Conservation (phyloP, 2,113 vertebrate genomes). For the Trematocara stigmaticum region DNA sequence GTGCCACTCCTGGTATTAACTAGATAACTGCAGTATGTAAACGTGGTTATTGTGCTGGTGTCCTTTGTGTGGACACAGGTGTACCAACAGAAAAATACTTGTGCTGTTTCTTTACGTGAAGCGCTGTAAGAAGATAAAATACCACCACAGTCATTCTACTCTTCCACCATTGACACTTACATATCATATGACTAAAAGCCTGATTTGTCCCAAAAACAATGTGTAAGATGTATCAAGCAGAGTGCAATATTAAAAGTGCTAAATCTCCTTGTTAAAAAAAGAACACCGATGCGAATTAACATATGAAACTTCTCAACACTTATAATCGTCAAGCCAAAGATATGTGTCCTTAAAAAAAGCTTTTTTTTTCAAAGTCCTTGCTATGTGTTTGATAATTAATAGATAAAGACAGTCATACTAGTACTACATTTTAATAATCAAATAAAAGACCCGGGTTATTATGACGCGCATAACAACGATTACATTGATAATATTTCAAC, state of each 20-base stretch:
- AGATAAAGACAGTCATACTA: background rate
- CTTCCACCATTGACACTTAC: background rate
- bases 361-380: background rate
- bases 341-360: background rate
- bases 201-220: background rate
- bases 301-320: background rate
- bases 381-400: background rate
- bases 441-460: background rate
- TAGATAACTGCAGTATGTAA: conserved; percentile 18
- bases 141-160: background rate
- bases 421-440: background rate
- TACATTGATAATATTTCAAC: background rate
- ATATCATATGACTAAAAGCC: background rate
- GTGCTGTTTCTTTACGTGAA: background rate
- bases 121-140: background rate
- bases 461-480: background rate
- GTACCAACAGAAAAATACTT: background rate
- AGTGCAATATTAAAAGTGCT: background rate
- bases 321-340: background rate
- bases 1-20: conserved; percentile 41
- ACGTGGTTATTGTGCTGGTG: conserved; percentile 3
- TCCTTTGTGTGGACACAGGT: background rate
- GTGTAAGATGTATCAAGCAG: background rate
- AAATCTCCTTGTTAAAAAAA: background rate
- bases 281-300: background rate